Base-by-base conservation (phyloP, 2,113 vertebrate species). In the Herpetotheres cachinnans region DNA sequence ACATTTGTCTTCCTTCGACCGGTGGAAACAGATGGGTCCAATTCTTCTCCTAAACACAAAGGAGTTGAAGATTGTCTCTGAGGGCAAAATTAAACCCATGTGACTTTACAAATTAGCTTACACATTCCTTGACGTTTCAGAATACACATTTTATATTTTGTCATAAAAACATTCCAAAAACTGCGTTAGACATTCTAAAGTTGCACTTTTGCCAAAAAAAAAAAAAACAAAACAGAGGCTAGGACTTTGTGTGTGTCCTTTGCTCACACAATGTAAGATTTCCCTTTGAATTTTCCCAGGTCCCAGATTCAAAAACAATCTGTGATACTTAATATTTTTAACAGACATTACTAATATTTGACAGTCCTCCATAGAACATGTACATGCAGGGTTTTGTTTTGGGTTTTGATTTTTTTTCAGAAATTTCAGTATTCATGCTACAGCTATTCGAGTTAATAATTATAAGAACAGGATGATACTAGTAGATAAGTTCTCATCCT, bases 301-400 rank as follows among this genome's bases (percentile, higher is more conserved):
- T 84, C 46, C 8, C 44, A 88, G 24, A n/a, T 72, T 86, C 82
- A 90, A 93, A 94, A 82, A 72, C 71, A 80, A 90, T 77, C 58
- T 62, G 13, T 62, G 61, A 55, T 65, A 54, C 82, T 58, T 93
- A 89, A 92, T 89, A 89, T 82, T 91, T 95, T 89, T 84, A 90
- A 71, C 78, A 95, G 63, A 76, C 8, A 0, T 69, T 89, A 67
- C 36, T 46, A 19, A 61, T 65, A 82, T 83, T 92, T 93, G 81
- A 82, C 52, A 91, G 42, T 42, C 36, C 50, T 82, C 69, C 46
- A 93, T 3, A 70, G 54, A 82, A 77, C 29, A 82, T 29, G 87
- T 38, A 77, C 10, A 90, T 74, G 47, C 6, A 71, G 36, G 24
- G 25, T n/a, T 38, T 42, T 42, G 42, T 11, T 42, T 42, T 27